phyloP scores from a whole-genome alignment of 1,140 invertebrate genomes.

The Portunus trituberculatus region DNA sequence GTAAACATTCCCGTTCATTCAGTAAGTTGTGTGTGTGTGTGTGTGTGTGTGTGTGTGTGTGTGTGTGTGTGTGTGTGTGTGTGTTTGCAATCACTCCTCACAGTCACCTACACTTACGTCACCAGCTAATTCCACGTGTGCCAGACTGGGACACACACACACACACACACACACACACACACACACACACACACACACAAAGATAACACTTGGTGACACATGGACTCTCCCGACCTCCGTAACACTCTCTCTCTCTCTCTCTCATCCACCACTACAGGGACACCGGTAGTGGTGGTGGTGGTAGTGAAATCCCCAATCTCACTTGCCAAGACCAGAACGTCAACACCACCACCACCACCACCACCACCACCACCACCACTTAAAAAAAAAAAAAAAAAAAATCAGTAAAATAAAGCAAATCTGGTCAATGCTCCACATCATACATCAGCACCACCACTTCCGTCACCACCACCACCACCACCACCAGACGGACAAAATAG shows the following conservation, averaged over 20 bases:
- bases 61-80: constrained; percentile 43
- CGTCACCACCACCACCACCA: constrained; percentile 16
- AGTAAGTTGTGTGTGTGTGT: constrained; percentile 6
- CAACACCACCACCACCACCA: no score
- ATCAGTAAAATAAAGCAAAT: no score
- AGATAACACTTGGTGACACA: neutral
- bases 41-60: constrained; percentile 45
- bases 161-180: no score
- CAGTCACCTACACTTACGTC: neutral
- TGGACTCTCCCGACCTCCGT: neutral
- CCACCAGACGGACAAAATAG: neutral
- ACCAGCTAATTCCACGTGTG: neutral
- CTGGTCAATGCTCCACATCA: neutral
- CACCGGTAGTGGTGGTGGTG: neutral
- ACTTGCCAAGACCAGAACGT: neutral
- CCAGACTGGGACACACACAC: neutral
- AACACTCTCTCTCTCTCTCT: constrained; percentile 26
- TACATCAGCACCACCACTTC: neutral
- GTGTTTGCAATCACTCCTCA: neutral
- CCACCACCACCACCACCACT: no score
- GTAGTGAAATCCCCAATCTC: neutral
- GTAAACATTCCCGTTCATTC: no score
- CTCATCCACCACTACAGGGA: neutral
- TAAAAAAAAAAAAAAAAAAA: no score
- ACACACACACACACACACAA: neutral